Base-by-base conservation (phyloP, 2,797 vertebrate genomes). In the Melanotaenia boesemani region DNA sequence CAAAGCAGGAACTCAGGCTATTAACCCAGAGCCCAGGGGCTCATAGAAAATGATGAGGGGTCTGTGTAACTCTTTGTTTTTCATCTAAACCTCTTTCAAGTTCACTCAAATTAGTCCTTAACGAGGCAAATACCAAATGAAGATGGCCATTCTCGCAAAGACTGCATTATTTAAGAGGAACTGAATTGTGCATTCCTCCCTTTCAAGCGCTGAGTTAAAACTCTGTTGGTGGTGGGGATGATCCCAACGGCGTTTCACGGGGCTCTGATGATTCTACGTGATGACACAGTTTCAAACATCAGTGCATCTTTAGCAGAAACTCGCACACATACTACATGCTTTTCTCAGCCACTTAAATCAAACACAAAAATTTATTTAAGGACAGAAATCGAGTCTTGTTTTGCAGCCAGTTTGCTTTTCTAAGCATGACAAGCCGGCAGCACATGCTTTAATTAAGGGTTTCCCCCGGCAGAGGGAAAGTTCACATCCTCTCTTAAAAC, bases 221-320 rank as follows among this genome's bases (percentile, higher is more conserved):
- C 28, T 34, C 54, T 36, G 63, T 34, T n/a, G 39, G 59, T 34
- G 63, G 72, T 54, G 55, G 28, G 22, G 48, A 76, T n/a, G 20
- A 20, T 74, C 82, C 79, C 69, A 5, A 48, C 0, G 24, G 75
- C 30, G 1, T 65, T 72, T 63, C 15, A 0, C 60, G 68, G 56
- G 68, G 67, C 64, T 76, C 64, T 72, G 63, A 79, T 71, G 79
- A 77, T 69, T 76, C 77, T 68, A 80, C 61, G 81, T 77, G 85
- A 86, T 84, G 74, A 88, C 77, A 78, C 59, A 67, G 68, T 88
- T 91, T 84, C 68, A 81, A 82, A 81, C 87, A 81, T 78, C 67
- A 72, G 67, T 55, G 77, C 67, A 72, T 87, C 77, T 73, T 84
- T 70, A 56, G 69, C 63, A 70, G 50, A 70, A 39, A 72, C 74